phyloP scores from a whole-genome alignment of 2,888 invertebrate genomes.

The Syrphus vitripennis region DNA sequence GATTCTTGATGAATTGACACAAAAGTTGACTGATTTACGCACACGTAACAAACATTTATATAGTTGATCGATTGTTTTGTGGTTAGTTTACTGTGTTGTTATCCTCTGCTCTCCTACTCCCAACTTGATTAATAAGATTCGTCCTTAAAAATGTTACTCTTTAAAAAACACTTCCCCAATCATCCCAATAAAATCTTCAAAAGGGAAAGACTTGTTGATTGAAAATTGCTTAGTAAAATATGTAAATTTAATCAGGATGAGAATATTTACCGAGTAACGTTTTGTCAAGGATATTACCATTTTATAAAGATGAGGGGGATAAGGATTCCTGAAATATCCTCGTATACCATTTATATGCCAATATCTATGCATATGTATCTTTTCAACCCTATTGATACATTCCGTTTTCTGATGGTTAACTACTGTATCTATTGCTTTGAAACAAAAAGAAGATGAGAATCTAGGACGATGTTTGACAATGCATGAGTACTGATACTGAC shows the following conservation, averaged over 20 bases:
- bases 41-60: constrained; percentile 22
- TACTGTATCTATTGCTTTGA: constrained; percentile 29
- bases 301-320: neutral
- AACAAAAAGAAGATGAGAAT: constrained; percentile 13
- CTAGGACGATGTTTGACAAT: constrained; percentile 26
- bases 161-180: neutral
- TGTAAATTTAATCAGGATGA: constrained; percentile 66
- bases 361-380: neutral
- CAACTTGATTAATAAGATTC: constrained; percentile 48
- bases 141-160: constrained; percentile 17
- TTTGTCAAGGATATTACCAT: constrained; percentile 47
- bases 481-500: neutral
- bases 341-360: constrained; percentile 23
- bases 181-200: neutral
- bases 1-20: neutral
- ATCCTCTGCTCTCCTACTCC: neutral
- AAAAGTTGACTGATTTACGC: constrained; percentile 47
- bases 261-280: neutral
- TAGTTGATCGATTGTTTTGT: constrained; percentile 53
- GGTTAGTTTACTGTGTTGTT: constrained; percentile 13
- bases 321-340: neutral
- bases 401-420: neutral
- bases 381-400: constrained; percentile 51
- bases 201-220: constrained; percentile 54
- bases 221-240: constrained; percentile 60